Conservation (phyloP, 2,888 invertebrate species). For the Dinocampus coccinellae region DNA sequence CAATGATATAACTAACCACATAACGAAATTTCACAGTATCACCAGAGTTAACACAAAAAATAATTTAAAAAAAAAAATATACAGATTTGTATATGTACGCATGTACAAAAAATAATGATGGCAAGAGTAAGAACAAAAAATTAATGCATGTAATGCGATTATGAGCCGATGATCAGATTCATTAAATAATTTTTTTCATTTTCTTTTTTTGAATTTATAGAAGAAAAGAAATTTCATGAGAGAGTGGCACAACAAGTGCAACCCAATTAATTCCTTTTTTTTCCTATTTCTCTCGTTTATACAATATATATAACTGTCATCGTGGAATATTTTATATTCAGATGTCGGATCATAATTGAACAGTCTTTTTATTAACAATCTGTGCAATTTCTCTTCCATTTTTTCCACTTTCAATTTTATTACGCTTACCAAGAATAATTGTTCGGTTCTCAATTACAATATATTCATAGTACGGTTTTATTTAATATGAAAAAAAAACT, state of each 20-base stretch:
- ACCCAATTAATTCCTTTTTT: slow-evolving; percentile 19
- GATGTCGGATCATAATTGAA: neutral
- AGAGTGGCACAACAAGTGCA: neutral
- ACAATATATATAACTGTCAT: slow-evolving; percentile 12
- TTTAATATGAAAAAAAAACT: slow-evolving; percentile 20
- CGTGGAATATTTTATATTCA: neutral
- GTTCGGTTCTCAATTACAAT: neutral
- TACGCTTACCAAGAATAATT: neutral
- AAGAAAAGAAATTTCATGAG: neutral
- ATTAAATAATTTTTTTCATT: neutral
- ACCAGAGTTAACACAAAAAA: neutral
- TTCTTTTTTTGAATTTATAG: neutral
- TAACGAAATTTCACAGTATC: neutral
- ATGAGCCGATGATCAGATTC: neutral
- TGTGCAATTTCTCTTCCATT: neutral
- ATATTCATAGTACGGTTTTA: slow-evolving; percentile 17
- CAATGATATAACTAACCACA: neutral
- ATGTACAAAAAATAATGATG: neutral
- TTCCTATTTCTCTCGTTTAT: slow-evolving; percentile 14
- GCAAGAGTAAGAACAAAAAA: neutral
- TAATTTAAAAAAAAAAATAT: too few relatives aligned
- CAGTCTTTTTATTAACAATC: neutral
- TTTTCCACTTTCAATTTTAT: neutral
- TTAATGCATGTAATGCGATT: neutral
- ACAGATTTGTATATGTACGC: neutral